A percentile compares a stretch with the other conserved stretches of the same genome.
These are phyloP conservation scores for Lordiphosa mommai DNA, from an alignment of 1,140 invertebrate species.

Conservation along the genomic window DNA sequence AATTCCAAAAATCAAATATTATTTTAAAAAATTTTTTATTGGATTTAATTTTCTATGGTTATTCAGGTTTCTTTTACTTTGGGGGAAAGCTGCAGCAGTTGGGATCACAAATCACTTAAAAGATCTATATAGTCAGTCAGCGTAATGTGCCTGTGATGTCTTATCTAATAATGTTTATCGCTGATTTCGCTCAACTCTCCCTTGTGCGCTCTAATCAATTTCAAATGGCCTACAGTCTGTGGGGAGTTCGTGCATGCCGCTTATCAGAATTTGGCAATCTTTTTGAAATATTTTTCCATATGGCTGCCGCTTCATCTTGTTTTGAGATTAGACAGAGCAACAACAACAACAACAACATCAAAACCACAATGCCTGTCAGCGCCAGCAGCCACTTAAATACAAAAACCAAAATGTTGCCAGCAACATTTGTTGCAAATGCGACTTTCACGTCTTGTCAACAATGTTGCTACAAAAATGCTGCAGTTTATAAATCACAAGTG, in stretches of 20 bases:
- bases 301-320: constrained; percentile 53
- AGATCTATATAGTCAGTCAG: constrained; percentile 9
- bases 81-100: constrained; percentile 16
- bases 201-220: constrained; percentile 53
- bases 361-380: constrained; percentile 32
- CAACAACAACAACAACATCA: constrained; percentile 11
- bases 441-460: constrained; percentile 3
- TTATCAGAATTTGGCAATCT: constrained; percentile 72
- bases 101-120: constrained; percentile 26
- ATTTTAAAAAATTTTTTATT: no score
- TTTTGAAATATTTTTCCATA: constrained; percentile 74
- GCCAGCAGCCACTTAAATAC: constrained; percentile 4
- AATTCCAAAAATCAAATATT: no score
- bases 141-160: constrained; percentile 35
- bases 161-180: constrained; percentile 4
- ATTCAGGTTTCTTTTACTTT: no score
- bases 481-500: neutral
- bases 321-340: constrained; percentile 26
- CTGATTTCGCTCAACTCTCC: neutral
- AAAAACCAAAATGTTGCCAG: constrained; percentile 16
- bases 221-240: constrained; percentile 47
- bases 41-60: no score
- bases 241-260: constrained; percentile 55
- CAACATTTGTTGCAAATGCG: constrained; percentile 7
- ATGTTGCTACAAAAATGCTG: constrained; percentile 8